phyloP scores from a whole-genome alignment of 2,797 vertebrate species.

The Huso huso region DNA sequence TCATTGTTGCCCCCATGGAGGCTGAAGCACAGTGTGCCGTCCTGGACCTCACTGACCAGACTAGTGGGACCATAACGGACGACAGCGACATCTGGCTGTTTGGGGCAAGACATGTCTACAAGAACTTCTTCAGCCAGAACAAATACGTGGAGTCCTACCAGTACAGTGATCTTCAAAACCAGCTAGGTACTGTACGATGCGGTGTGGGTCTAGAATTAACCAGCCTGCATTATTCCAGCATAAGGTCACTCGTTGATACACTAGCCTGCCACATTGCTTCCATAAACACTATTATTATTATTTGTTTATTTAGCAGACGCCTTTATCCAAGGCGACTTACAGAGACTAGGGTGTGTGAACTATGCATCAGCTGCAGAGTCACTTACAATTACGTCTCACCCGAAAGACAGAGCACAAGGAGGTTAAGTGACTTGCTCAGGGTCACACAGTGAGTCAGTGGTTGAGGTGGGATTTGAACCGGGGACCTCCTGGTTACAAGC shows the following conservation, averaged over 20 bases:
- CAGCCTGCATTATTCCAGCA: too few relatives aligned
- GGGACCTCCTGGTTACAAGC: too few relatives aligned
- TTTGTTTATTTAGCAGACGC: too few relatives aligned
- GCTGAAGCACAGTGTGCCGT: constrained; percentile 91
- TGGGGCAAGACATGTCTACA: constrained; percentile 89
- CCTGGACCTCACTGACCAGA: constrained; percentile 81
- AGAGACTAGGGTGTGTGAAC: too few relatives aligned
- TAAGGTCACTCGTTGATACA: not conserved
- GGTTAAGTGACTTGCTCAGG: too few relatives aligned
- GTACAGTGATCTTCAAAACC: constrained; percentile 78
- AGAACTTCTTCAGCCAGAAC: constrained; percentile 90
- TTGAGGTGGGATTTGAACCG: too few relatives aligned
- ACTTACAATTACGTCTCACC: too few relatives aligned
- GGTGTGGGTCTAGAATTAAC: too few relatives aligned
- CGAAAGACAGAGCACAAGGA: too few relatives aligned
- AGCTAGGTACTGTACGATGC: constrained; percentile 62
- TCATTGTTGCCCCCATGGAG: constrained; percentile 85
- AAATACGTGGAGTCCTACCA: constrained; percentile 89
- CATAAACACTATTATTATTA: not conserved
- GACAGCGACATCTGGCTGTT: constrained; percentile 97
- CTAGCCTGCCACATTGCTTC: not conserved
- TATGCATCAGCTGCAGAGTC: too few relatives aligned
- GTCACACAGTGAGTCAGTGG: too few relatives aligned
- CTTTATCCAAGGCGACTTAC: too few relatives aligned
- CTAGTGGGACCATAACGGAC: constrained; percentile 91